phyloP scores from a whole-genome alignment of 37 sponge, comb jelly and placozoan genomes.

The Haliclona indistincta region DNA sequence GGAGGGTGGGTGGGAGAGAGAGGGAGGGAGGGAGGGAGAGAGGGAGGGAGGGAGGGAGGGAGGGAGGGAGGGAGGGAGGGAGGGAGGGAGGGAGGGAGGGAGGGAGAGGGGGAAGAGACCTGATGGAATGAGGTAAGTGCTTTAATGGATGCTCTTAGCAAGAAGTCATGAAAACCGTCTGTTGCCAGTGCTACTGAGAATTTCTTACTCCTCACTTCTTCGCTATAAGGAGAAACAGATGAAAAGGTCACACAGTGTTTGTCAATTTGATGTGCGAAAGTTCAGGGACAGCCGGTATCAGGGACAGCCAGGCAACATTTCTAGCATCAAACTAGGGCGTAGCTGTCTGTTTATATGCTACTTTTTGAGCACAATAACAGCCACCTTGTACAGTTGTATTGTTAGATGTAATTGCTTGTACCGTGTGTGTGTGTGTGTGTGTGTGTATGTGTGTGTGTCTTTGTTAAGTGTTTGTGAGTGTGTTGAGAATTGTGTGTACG shows the following conservation, averaged over 20 bases:
- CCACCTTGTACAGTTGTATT: neutral
- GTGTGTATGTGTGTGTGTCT: conserved; percentile 13
- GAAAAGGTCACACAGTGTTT: neutral
- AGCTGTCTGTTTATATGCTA: too few relatives aligned
- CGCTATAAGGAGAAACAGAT: conserved; percentile 11
- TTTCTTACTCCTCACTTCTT: conserved; percentile 40
- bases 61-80: neutral
- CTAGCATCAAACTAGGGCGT: too few relatives aligned
- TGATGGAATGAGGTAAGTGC: conserved; percentile 9
- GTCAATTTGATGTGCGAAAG: too few relatives aligned
- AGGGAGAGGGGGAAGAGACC: conserved; percentile 9
- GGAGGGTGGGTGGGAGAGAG: conserved; percentile 6
- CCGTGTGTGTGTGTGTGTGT: neutral
- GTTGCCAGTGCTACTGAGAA: conserved; percentile 60
- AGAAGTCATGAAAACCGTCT: conserved; percentile 40
- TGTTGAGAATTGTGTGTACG: too few relatives aligned
- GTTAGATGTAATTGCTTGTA: neutral
- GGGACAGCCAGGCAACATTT: too few relatives aligned
- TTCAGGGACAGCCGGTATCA: too few relatives aligned
- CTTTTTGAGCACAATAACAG: neutral
- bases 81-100: neutral
- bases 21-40: neutral
- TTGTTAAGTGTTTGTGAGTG: neutral
- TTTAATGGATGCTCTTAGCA: conserved; percentile 30
- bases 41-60: neutral